Conservation (phyloP, 2,113 vertebrate genomes). For the Eidolon helvum region DNA sequence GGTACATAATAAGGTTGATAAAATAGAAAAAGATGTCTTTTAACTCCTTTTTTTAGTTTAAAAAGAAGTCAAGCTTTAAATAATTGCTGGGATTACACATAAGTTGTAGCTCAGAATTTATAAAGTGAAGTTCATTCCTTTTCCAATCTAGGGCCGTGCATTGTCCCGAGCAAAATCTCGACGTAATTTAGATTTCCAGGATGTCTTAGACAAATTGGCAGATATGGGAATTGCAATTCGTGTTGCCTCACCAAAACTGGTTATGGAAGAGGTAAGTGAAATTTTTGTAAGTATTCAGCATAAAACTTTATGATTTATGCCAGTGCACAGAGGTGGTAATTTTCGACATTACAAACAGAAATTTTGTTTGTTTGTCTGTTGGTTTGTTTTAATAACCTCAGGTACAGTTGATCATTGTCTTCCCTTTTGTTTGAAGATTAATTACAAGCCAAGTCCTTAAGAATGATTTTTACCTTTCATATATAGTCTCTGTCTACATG, state of each 20-base stretch:
- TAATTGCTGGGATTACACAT: not conserved
- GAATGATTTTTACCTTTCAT: not conserved
- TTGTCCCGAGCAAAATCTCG: constrained; percentile 97
- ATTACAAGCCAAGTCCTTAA: not conserved
- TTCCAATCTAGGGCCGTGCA: constrained; percentile 90
- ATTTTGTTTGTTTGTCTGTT: not conserved
- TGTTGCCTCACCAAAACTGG: constrained; percentile 97
- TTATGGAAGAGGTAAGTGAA: constrained; percentile 96
- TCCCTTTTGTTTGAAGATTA: not conserved
- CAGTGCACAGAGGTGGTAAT: not conserved
- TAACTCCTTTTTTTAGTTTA: not conserved
- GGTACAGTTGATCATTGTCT: not conserved
- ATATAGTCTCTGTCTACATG: not conserved
- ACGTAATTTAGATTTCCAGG: constrained; percentile 98
- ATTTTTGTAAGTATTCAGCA: not conserved
- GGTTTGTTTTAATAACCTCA: not conserved
- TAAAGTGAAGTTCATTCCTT: not conserved
- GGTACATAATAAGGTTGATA: not conserved
- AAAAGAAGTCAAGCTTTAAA: not conserved
- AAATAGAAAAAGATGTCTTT: not conserved
- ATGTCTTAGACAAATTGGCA: constrained; percentile 96
- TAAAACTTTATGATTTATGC: not conserved
- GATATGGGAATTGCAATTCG: constrained; percentile 97
- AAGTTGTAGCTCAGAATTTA: not conserved
- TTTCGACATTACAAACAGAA: not conserved